phyloP scores from a whole-genome alignment of 2,888 invertebrate genomes.

The Chrysomela aeneicollis region DNA sequence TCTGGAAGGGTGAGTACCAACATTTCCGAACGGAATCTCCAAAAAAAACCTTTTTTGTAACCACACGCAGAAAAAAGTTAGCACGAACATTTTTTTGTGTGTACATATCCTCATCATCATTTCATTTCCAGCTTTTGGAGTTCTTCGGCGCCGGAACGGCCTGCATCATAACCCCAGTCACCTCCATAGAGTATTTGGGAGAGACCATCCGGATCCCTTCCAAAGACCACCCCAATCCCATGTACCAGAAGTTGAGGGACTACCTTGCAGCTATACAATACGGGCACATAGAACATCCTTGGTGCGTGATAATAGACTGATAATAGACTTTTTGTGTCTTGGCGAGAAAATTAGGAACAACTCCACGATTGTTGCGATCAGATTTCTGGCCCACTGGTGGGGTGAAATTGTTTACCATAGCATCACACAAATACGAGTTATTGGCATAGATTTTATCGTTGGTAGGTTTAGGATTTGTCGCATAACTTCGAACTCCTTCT shows the following conservation, averaged over 20 bases:
- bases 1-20: conserved; percentile 78
- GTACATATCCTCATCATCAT: no score
- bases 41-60: background rate
- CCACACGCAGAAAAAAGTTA: background rate
- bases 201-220: conserved; percentile 76
- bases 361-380: no score
- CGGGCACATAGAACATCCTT: conserved; percentile 83
- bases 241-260: conserved; percentile 78
- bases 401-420: no score
- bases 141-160: conserved; percentile 99
- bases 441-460: no score
- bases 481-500: no score
- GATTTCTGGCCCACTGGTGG: no score
- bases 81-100: no score
- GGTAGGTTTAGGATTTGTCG: no score
- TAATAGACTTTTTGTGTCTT: no score
- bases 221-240: conserved; percentile 74
- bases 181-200: conserved; percentile 81
- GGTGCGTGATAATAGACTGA: conserved; percentile 70
- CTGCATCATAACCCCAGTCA: conserved; percentile 91
- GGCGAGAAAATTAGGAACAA: no score
- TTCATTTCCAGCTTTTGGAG: conserved; percentile 78
- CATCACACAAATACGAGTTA: no score
- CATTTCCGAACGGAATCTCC: no score
- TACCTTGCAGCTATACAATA: conserved; percentile 89